Evolutionary conservation across 2,113 vertebrate genomes (phyloP).

Genomic region (Orthochromis malagaraziensis): DNA sequence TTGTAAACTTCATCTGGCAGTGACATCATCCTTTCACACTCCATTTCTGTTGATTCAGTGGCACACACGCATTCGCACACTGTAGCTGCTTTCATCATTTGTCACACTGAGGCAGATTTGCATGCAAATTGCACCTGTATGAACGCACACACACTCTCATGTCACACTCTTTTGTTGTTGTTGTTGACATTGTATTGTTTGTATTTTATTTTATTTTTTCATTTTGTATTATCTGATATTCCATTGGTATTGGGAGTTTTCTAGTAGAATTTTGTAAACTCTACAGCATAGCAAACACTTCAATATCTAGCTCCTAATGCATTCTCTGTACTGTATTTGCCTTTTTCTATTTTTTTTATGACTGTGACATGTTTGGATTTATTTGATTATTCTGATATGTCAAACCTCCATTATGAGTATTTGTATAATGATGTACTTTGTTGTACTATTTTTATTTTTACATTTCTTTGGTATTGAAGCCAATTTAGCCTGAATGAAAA

Average conservation of each 20-base stretch:
- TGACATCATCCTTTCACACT: background rate
- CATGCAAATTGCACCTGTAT: conserved; percentile 62
- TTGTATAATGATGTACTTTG: conserved; percentile 69
- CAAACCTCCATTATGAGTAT: conserved; percentile 61
- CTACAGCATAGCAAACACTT: conserved; percentile 59
- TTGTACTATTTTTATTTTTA: conserved; percentile 69
- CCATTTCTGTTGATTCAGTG: background rate
- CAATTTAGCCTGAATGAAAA: conserved; percentile 63
- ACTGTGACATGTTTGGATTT: conserved; percentile 58
- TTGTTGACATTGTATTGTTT: conserved; percentile 8
- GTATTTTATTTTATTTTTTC: conserved; percentile 31
- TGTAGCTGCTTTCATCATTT: conserved; percentile 44
- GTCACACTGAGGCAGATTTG: conserved; percentile 47
- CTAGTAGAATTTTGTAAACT: conserved; percentile 73
- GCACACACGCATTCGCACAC: background rate
- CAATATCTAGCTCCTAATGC: conserved; percentile 65
- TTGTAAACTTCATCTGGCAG: background rate
- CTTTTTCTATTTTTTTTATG: conserved; percentile 70
- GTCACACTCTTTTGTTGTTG: background rate
- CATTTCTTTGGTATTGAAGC: conserved; percentile 62
- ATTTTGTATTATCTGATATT: conserved; percentile 63
- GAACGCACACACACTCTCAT: conserved; percentile 43
- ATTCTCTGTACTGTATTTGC: conserved; percentile 64
- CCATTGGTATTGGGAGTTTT: conserved; percentile 65
- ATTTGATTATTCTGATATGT: conserved; percentile 56